These are phyloP conservation scores for Sternarchorhynchus goeldii DNA, from an alignment of 2,797 vertebrate genomes.

Conservation along the genomic window DNA sequence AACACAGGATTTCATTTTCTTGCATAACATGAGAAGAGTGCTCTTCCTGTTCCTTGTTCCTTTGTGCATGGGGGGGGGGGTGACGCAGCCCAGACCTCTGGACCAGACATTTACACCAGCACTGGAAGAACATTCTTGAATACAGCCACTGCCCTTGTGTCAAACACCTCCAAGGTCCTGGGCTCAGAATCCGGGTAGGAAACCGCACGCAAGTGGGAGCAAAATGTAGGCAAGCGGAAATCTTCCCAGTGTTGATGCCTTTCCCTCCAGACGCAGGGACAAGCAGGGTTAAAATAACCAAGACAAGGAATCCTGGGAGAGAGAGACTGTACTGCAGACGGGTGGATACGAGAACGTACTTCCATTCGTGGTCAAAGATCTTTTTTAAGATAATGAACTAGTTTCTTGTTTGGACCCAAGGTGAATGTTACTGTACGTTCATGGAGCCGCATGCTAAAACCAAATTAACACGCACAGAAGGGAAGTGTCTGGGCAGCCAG, in stretches of 20 bases:
- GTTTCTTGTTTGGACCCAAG: too few relatives aligned
- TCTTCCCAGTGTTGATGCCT: constrained; percentile 13
- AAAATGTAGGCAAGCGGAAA: constrained; percentile 15
- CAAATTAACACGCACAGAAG: too few relatives aligned
- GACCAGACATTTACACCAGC: too few relatives aligned
- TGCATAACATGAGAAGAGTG: background rate
- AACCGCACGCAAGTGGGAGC: background rate
- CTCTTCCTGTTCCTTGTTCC: too few relatives aligned
- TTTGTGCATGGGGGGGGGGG: too few relatives aligned
- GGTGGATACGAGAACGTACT: background rate
- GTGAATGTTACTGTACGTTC: too few relatives aligned
- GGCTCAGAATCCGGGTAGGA: too few relatives aligned
- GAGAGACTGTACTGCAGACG: background rate
- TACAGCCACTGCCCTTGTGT: background rate
- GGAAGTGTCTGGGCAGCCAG: too few relatives aligned
- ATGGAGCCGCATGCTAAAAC: too few relatives aligned
- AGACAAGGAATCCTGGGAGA: background rate
- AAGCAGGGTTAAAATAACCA: background rate
- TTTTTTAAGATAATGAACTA: too few relatives aligned
- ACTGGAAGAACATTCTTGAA: background rate
- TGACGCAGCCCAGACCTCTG: too few relatives aligned
- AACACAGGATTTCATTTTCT: background rate
- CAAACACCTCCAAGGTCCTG: constrained; percentile 1
- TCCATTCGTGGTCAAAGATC: background rate
- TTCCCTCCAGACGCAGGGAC: background rate